These are phyloP conservation scores for Drosophila neotestacea DNA, from an alignment of 2,888 invertebrate species.

Conservation along the genomic window DNA sequence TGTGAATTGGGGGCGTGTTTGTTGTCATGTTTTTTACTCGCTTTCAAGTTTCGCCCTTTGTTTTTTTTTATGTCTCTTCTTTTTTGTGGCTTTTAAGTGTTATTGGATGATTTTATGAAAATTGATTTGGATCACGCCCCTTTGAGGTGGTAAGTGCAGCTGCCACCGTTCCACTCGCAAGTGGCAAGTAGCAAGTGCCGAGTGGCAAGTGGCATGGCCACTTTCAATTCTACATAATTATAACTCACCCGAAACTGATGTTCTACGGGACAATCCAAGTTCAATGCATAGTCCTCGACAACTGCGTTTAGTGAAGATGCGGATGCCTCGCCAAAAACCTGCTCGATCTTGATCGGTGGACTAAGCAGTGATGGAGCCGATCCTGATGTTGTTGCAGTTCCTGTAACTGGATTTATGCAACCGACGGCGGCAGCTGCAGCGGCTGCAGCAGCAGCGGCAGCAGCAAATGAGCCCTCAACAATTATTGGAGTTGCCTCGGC, in stretches of 20 bases:
- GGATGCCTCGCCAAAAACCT: conserved; percentile 74
- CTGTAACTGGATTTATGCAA: conserved; percentile 28
- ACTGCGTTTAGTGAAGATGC: conserved; percentile 60
- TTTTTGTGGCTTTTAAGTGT: conserved; percentile 62
- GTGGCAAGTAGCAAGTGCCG: conserved; percentile 21
- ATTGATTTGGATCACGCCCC: conserved; percentile 78
- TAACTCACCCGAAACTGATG: conserved; percentile 79
- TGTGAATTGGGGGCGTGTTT: conserved; percentile 71
- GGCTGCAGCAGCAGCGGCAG: conserved; percentile 57
- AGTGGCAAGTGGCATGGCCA: conserved; percentile 20
- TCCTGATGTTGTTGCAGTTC: conserved; percentile 13
- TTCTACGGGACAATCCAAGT: conserved; percentile 77
- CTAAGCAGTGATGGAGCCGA: conserved; percentile 48
- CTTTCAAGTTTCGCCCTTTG: conserved; percentile 38
- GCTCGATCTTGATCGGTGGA: conserved; percentile 82
- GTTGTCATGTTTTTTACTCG: conserved; percentile 70
- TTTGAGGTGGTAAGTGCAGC: conserved; percentile 59
- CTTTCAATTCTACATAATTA: conserved; percentile 14
- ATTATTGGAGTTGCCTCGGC: conserved; percentile 70
- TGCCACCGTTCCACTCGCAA: conserved; percentile 30
- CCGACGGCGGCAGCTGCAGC: conserved; percentile 57
- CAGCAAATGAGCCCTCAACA: conserved; percentile 76
- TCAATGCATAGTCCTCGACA: conserved; percentile 80
- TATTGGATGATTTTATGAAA: conserved; percentile 77
- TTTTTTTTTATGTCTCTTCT: conserved; percentile 36